These are phyloP conservation scores for Synaphobranchus kaupii DNA, from an alignment of 2,797 vertebrate genomes.

Conservation along the genomic window DNA sequence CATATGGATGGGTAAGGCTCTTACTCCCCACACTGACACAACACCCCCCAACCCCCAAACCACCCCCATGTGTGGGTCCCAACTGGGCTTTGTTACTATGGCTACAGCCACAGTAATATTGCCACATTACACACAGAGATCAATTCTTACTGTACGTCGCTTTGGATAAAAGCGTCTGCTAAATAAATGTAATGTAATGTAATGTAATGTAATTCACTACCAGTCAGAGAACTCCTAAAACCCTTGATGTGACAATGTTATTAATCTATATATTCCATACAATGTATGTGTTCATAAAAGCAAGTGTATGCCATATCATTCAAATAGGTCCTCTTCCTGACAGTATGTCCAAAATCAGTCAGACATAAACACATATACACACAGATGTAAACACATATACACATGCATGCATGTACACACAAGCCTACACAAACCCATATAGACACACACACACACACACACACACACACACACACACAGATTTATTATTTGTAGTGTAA, in stretches of 20 bases:
- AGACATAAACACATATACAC: background rate
- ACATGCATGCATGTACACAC: constrained; percentile 15
- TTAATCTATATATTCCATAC: background rate
- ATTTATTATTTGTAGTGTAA: background rate
- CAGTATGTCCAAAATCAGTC: background rate
- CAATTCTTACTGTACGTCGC: too few species aligned
- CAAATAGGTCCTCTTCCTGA: background rate
- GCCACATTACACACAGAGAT: constrained; percentile 20
- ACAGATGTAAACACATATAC: constrained; percentile 17
- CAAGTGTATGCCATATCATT: background rate
- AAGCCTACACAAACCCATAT: constrained; percentile 35
- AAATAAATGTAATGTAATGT: too few species aligned
- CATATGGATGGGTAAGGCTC: background rate
- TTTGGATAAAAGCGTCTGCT: too few species aligned
- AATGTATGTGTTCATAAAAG: background rate
- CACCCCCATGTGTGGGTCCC: constrained; percentile 25
- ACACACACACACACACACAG: background rate
- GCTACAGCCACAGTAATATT: constrained; percentile 43
- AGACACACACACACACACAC: constrained; percentile 27
- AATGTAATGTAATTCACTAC: too few species aligned
- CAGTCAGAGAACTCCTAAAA: background rate
- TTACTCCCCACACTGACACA: background rate
- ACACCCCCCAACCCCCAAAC: background rate
- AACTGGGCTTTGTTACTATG: constrained; percentile 32
- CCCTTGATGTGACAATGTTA: background rate